A percentile compares a stretch with the other conserved stretches of the same genome.
Conservation (phyloP, 2,888 invertebrate species). For the Parasteatoda lunata region DNA sequence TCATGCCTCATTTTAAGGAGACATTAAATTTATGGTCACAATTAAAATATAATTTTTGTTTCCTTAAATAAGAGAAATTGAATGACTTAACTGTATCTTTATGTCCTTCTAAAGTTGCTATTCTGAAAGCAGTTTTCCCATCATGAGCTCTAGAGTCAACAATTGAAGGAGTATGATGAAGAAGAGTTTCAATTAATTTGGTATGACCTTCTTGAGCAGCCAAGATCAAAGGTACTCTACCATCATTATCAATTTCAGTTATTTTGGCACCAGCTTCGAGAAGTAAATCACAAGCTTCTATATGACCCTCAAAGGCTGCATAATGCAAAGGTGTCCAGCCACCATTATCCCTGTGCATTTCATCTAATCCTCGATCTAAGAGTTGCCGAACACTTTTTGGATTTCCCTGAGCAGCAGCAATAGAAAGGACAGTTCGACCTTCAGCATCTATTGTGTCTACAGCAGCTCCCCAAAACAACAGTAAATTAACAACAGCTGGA, state of each 20-base stretch:
- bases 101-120: constrained; percentile 89
- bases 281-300: constrained; percentile 86
- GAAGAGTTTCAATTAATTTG: constrained; percentile 80
- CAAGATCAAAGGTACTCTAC: constrained; percentile 86
- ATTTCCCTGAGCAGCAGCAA: constrained; percentile 74
- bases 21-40: too few species aligned
- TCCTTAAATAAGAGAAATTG: too few species aligned
- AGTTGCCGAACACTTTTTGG: constrained; percentile 91
- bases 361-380: constrained; percentile 84
- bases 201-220: constrained; percentile 92
- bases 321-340: constrained; percentile 99
- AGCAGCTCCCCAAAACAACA: constrained; percentile 96
- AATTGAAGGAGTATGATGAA: constrained; percentile 83
- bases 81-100: constrained; percentile 78
- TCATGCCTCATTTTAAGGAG: too few species aligned
- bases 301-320: constrained; percentile 94
- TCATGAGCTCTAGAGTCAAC: constrained; percentile 91
- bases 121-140: constrained; percentile 80
- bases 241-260: constrained; percentile 92
- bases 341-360: constrained; percentile 85
- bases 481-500: constrained; percentile 86
- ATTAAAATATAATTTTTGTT: too few species aligned
- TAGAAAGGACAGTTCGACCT: constrained; percentile 85
- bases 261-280: constrained; percentile 91
- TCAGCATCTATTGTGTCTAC: constrained; percentile 96